Evolutionary conservation across 1,140 invertebrate genomes (phyloP).

Genomic region (Bombus difficillimus): DNA sequence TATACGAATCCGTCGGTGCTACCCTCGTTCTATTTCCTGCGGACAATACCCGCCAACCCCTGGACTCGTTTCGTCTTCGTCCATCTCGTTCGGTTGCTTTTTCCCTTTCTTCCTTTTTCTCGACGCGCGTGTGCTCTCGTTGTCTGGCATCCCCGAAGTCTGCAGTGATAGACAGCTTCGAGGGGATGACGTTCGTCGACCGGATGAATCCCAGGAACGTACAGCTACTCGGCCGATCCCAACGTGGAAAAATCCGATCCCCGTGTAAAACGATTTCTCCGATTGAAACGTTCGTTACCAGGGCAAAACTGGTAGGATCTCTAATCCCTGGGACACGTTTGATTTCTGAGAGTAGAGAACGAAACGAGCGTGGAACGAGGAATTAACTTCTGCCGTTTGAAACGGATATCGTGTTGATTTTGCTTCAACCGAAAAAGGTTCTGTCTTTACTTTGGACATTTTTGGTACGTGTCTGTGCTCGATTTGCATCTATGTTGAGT

Average conservation of each 20-base stretch:
- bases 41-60: constrained; percentile 71
- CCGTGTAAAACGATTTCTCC: constrained; percentile 29
- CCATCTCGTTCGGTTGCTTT: constrained; percentile 30
- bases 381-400: not conserved
- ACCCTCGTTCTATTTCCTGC: constrained; percentile 76
- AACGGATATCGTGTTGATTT: not conserved
- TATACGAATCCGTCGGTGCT: constrained; percentile 33
- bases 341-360: not conserved
- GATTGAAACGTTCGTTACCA: constrained; percentile 33
- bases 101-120: constrained; percentile 4
- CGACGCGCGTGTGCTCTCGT: constrained; percentile 48
- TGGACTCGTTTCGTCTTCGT: constrained; percentile 33
- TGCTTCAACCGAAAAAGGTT: not conserved
- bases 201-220: constrained; percentile 70
- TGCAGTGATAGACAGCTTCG: constrained; percentile 76
- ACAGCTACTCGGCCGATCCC: constrained; percentile 59
- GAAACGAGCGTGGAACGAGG: not conserved
- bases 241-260: constrained; percentile 17
- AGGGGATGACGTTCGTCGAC: constrained; percentile 73
- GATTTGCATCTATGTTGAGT: not conserved
- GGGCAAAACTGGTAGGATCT: not conserved
- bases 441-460: not conserved
- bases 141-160: constrained; percentile 73
- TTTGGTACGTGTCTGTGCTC: not conserved
- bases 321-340: constrained; percentile 5